Base-by-base conservation (phyloP, 2,113 vertebrate genomes). In the Apus apus region DNA sequence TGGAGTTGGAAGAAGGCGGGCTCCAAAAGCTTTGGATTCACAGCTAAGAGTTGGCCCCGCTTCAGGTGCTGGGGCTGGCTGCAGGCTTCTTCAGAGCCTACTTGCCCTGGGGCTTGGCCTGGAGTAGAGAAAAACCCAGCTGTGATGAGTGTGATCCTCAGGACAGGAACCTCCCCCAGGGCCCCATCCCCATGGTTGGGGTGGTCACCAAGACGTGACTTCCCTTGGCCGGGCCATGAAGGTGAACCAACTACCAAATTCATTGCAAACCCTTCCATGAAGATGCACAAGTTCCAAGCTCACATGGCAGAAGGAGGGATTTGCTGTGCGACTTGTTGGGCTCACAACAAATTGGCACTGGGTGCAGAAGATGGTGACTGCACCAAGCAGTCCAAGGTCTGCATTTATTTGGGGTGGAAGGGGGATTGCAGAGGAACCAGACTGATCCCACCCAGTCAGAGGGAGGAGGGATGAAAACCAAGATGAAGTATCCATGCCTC, bases 1-100 rank as follows among this genome's bases (percentile, higher is more conserved):
- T 80, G 38, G 38, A 86, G 14, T 15, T 51, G 68, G 34, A 86
- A 96, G 56, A 15, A 80, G 43, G 29, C 45, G 1, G 6, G 48
- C 29, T 96, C 50, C 38, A 30, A 58, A 46, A 56, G 46, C 60
- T 89, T 89, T 68, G 74, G 22, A 56, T 81, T 92, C 88, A 95
- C n/a, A 77, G 25, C 25, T 60, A 64, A 26, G 26, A 80, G 1
- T 15, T 7, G 2, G 62, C 48, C 22, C 27, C 5, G 3, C 27
- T 90, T 11, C 15, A 21, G 40, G 22, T 8, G 2, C 13, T 62
- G 71, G 46, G 51, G 48, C 60, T 5, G 4, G 43, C 11, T 23
- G 14, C 0, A 0, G 30, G 11, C 8, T 90, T 89, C 91, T 81
- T 66, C 0, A 0, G 53, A 36, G 38, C 4, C 50, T 94, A 93